Evolutionary conservation across 2,888 invertebrate species (phyloP), one percentile per base, ranked within the genome.

Genomic region (Meandrusa payeni): DNA sequence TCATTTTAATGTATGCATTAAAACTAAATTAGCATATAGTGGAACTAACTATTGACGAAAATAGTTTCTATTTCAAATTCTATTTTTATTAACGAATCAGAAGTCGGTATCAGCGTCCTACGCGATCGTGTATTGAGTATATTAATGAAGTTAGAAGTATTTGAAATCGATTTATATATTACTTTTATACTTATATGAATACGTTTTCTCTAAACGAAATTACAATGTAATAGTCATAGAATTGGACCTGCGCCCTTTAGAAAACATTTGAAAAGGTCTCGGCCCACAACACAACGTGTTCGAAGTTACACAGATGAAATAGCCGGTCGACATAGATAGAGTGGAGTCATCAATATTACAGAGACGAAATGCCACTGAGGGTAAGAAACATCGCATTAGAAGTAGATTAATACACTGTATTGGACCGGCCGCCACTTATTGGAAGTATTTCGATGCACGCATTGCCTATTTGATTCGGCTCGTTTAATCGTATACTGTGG

Each of bases 391-490:
- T 64, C 72, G 68, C 79, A 81, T 83, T 83, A 83, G 75, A 62
- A 70, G 71, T 67, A 78, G 79, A 83, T 82, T 81, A 83, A 82
- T 85, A 78, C 59, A 73, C 69, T 64, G 62, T 61, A 62, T 62
- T 58, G 50, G 38, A 45, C 47, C 42, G 47, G 48, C 39, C 48
- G 46, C 50, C 32, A 19, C 27, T 34, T 37, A 46, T 74, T 74
- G 70, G 66, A 64, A 72, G 74, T 75, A 68, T 73, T 80, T 78
- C 69, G 73, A 67, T 69, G 72, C 78, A 79, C 75, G 73, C 75
- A 62, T 66, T 60, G 64, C 61, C 72, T 67, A 72, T 76, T 80
- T 75, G 72, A 70, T 64, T 66, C 62, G 53, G 55, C 59, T 56
- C 62, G 69, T 65, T 64, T 59, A 55, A 60, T 67, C 65, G 57